phyloP scores from a whole-genome alignment of 2,113 vertebrate species.

The Lates calcarifer region DNA sequence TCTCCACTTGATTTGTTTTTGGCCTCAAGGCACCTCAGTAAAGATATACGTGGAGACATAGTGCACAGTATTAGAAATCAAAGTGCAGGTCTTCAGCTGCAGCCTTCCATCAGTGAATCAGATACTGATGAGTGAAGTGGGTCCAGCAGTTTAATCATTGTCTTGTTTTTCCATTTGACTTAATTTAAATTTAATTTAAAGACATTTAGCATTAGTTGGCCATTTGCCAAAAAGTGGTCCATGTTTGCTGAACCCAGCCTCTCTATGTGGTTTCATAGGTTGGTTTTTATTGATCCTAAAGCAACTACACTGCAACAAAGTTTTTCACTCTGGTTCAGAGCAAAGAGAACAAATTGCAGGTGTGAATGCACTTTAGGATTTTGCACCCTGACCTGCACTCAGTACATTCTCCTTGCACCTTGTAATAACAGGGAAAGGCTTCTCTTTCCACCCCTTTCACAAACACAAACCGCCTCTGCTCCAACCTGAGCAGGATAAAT shows the following conservation, averaged over 20 bases:
- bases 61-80: conserved; percentile 6
- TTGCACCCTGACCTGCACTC: conserved; percentile 16
- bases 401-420: conserved; percentile 10
- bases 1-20: conserved; percentile 36
- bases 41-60: neutral
- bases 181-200: too few relatives aligned
- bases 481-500: conserved; percentile 34
- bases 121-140: neutral
- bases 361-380: conserved; percentile 20
- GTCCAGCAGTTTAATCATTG: neutral
- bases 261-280: neutral
- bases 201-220: too few relatives aligned
- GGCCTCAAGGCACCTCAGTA: conserved; percentile 13
- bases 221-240: too few relatives aligned
- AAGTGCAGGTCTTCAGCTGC: neutral
- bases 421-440: conserved; percentile 27
- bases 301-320: neutral
- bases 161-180: neutral
- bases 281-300: neutral
- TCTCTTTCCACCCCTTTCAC: neutral
- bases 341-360: conserved; percentile 10
- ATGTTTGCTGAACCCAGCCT: neutral
- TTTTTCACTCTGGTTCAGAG: conserved; percentile 9
- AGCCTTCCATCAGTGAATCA: neutral
- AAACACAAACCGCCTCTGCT: conserved; percentile 26